Base-by-base conservation (phyloP, 2,888 invertebrate genomes). In the Dione juno region DNA sequence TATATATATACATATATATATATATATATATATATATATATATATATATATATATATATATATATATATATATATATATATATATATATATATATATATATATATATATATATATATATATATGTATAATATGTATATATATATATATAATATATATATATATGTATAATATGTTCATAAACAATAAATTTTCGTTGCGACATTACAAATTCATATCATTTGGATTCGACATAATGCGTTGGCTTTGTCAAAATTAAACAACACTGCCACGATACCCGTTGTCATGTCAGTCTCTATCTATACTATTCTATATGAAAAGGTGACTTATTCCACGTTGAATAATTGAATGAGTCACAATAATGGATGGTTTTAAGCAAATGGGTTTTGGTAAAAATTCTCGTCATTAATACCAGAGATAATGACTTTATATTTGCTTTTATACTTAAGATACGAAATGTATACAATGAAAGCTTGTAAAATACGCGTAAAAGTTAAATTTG, bases 301-400 rank as follows among this genome's bases (percentile, higher is more conserved):
- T 73, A 73, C 71, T 69, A 75, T 77, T 77, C 77, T 72, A 72
- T 77, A 74, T 52, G 74, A 82, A 82, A 82, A 81, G 80, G 66
- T 77, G 77, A 87, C 87, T 88, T 85, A 83, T 89, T 88, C 86
- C 83, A 82, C 83, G 81, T 82, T 87, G 90, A 90, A 88, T 89
- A 88, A 90, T 90, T 87, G 84, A 90, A 90, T 90, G 89, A 88
- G 89, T 89, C 89, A 84, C 82, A 76, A 81, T 89, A 88, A 89
- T 88, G 89, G 88, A 86, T 82, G 80, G 84, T 87, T 88, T 84
- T 82, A 72, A 80, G 81, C 83, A 86, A 89, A 87, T 86, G 88
- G 87, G 84, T 85, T 81, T 82, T 79, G 81, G 84, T 41, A 67
- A 63, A 68, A 68, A 59, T 14, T 37, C 37, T 37, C 50, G 14